These are phyloP conservation scores for Acrocephalus scirpaceus DNA, from an alignment of 2,797 vertebrate species.

Conservation along the genomic window DNA sequence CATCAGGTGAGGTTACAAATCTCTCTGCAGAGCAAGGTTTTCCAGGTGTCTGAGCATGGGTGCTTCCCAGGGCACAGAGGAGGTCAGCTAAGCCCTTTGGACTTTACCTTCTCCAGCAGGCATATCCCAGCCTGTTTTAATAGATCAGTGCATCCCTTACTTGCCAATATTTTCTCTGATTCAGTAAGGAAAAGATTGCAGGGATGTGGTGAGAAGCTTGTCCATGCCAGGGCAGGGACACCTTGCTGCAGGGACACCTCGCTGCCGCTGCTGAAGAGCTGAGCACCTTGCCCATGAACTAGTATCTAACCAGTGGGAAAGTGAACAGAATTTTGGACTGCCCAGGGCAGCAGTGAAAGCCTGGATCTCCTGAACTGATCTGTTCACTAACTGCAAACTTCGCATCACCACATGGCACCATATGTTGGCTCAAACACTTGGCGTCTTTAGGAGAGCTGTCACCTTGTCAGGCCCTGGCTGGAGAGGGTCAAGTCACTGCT, in stretches of 20 bases:
- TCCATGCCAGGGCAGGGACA: background rate
- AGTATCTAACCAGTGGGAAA: background rate
- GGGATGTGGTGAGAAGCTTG: background rate
- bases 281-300: background rate
- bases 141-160: accelerated
- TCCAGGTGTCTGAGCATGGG: background rate
- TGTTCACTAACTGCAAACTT: background rate
- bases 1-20: background rate
- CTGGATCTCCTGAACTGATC: background rate
- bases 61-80: background rate
- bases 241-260: background rate
- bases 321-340: background rate
- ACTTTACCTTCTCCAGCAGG: background rate
- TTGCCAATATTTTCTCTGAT: background rate
- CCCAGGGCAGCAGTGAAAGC: background rate
- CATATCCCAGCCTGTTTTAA: background rate
- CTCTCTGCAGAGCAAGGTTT: background rate
- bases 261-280: background rate
- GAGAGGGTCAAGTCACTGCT: background rate
- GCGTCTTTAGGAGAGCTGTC: background rate
- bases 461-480: background rate
- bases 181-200: background rate
- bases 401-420: background rate
- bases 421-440: background rate
- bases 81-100: background rate